Evolutionary conservation across 1,140 invertebrate species (phyloP).

Genomic region (Steinernema khuongi): DNA sequence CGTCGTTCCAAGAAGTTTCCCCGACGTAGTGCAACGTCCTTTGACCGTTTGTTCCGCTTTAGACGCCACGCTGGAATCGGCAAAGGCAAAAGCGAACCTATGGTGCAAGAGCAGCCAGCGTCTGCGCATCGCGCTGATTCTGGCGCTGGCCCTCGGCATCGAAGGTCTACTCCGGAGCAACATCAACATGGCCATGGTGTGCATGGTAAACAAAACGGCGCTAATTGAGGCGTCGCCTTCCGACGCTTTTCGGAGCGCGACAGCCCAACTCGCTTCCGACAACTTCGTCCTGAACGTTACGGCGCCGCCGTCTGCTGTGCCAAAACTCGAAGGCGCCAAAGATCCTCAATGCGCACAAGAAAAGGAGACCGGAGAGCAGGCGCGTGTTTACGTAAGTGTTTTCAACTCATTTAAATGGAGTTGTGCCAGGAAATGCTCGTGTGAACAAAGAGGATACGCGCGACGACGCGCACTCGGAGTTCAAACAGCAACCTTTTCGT

Average conservation of each 20-base stretch:
- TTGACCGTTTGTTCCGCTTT: neutral
- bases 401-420: neutral
- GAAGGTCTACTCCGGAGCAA: slow-evolving; percentile 57
- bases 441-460: neutral
- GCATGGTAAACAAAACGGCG: slow-evolving; percentile 35
- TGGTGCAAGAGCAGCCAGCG: slow-evolving; percentile 47
- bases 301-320: neutral
- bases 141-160: slow-evolving; percentile 54
- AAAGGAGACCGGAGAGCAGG: neutral
- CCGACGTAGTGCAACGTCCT: neutral
- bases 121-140: slow-evolving; percentile 45
- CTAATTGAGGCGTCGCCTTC: slow-evolving; percentile 5
- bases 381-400: slow-evolving; percentile 16
- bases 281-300: neutral
- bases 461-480: neutral
- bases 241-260: neutral
- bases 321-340: neutral
- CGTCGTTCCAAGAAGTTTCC: slow-evolving; percentile 5
- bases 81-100: slow-evolving; percentile 21
- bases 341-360: neutral
- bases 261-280: neutral
- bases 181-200: slow-evolving; percentile 50
- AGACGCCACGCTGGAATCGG: slow-evolving; percentile 8
- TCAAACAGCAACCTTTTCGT: neutral
- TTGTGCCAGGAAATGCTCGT: neutral